These are phyloP conservation scores for Drosophila nebulosa DNA, from an alignment of 1,140 invertebrate genomes.

Conservation along the genomic window DNA sequence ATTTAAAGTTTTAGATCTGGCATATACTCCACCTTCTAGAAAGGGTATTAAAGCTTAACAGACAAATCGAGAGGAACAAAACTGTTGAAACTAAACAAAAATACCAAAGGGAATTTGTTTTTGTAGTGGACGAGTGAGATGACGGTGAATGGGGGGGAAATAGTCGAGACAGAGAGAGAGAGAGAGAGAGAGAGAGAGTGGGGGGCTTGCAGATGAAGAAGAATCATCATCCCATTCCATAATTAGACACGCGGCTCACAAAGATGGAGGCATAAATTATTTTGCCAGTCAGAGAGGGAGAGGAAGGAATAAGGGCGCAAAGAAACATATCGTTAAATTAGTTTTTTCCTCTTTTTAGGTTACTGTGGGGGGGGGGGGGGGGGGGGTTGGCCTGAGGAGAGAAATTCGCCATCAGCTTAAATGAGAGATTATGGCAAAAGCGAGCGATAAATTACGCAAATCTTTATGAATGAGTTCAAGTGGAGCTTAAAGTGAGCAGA, in stretches of 20 bases:
- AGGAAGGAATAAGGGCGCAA: slow-evolving; percentile 9
- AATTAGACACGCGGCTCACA: slow-evolving; percentile 65
- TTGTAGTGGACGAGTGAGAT: background rate
- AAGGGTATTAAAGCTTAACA: background rate
- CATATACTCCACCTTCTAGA: too few species aligned
- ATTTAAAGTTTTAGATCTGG: too few species aligned
- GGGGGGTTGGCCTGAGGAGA: too few species aligned
- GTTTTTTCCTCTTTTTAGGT: slow-evolving; percentile 26
- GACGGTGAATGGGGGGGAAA: background rate
- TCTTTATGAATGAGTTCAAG: slow-evolving; percentile 62
- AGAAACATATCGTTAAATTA: slow-evolving; percentile 69
- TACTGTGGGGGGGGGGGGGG: too few species aligned
- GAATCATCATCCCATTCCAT: slow-evolving; percentile 26
- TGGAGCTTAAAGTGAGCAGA: slow-evolving; percentile 35
- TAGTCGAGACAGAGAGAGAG: background rate
- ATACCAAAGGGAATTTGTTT: background rate
- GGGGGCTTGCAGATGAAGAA: background rate
- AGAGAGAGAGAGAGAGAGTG: background rate
- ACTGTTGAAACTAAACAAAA: background rate
- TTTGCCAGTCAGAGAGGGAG: slow-evolving; percentile 32
- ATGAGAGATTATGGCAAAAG: slow-evolving; percentile 71
- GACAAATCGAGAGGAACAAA: slow-evolving; percentile 23
- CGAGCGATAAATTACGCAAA: slow-evolving; percentile 68
- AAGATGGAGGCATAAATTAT: slow-evolving; percentile 64
- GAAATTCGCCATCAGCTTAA: slow-evolving; percentile 32